Evolutionary conservation across 2,113 vertebrate genomes (phyloP), one percentile per base, ranked within the genome.

Genomic region (Oreochromis tanganicae): DNA sequence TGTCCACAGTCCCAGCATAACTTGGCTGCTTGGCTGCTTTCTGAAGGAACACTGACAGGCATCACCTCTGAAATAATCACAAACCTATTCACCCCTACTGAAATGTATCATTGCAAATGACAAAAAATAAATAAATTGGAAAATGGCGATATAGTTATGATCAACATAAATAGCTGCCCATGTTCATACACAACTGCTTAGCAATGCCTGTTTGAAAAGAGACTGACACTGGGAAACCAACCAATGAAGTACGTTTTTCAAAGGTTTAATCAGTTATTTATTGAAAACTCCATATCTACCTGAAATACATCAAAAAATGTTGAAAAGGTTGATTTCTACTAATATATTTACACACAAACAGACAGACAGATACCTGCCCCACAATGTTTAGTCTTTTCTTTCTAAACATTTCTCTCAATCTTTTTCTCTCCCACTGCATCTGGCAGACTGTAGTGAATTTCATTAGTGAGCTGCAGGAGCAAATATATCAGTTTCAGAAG

Each of bases 391-490:
- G 36, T 36, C 66, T 54, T 82, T 73, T 81, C 73, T 88, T 55
- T 90, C 80, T 91, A 78, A 92, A 90, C 50, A 48, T 85, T 12
- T 91, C 56, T 93, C 80, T 88, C 29, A 57, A 75, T 93, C 85
- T 85, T 89, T 71, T 63, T 85, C 75, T 80, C 63, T 79, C 85
- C 59, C 79, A 5, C 75, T 94, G 46, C 71, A 41, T 95, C 81
- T 92, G 92, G 85, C 97, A 99, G 98, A 98, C 97, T 43, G 97
- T 99, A 95, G 98, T 99, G 95, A 99, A 99, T 97, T 97, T 99
- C 96, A 99, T 99, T 97, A 98, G 98, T 95, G 98, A 99, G 94
- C 98, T 99, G 63, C 98, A 99, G 96, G 98, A 99, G 94, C 98
- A 99, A 96, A 99, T 99, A 98, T 98, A 98, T 96, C 97, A 95